phyloP scores from a whole-genome alignment of 2,888 invertebrate species.

The Schizotus pectinicornis region DNA sequence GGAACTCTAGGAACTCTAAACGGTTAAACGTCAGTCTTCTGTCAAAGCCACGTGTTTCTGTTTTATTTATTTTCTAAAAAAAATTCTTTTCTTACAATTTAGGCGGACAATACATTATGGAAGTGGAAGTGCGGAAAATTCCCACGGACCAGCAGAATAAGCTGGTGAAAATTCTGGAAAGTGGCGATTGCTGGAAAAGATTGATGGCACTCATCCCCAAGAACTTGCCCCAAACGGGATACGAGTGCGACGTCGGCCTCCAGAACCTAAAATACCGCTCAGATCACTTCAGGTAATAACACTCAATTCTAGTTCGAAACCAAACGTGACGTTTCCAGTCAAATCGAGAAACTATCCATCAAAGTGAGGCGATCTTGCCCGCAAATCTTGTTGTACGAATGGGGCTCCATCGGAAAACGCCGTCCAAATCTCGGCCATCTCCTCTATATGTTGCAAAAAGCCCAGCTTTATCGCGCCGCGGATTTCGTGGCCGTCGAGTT shows the following conservation, averaged over 20 bases:
- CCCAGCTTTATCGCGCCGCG: conserved; percentile 76
- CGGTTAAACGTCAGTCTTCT: no score
- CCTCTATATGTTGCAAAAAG: conserved; percentile 68
- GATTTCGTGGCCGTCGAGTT: conserved; percentile 74
- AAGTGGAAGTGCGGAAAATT: no score
- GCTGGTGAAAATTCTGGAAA: conserved; percentile 70
- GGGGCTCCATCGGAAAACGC: conserved; percentile 77
- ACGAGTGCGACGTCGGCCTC: conserved; percentile 47
- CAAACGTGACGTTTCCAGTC: conserved; percentile 55
- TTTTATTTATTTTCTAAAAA: no score
- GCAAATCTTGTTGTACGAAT: conserved; percentile 82
- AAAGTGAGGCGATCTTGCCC: conserved; percentile 65
- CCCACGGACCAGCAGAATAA: no score
- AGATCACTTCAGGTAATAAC: conserved; percentile 72
- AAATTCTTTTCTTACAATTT: no score
- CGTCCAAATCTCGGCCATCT: conserved; percentile 74
- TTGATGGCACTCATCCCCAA: conserved; percentile 76
- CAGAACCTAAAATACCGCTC: conserved; percentile 66
- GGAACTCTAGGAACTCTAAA: no score
- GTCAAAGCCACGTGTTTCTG: no score
- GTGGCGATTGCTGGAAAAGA: conserved; percentile 75
- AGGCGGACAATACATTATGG: no score
- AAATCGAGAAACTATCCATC: conserved; percentile 68
- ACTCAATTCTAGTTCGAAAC: conserved; percentile 18
- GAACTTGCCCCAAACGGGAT: conserved; percentile 58